phyloP scores from a whole-genome alignment of 2,888 invertebrate species.

The Zelleria hepariella region DNA sequence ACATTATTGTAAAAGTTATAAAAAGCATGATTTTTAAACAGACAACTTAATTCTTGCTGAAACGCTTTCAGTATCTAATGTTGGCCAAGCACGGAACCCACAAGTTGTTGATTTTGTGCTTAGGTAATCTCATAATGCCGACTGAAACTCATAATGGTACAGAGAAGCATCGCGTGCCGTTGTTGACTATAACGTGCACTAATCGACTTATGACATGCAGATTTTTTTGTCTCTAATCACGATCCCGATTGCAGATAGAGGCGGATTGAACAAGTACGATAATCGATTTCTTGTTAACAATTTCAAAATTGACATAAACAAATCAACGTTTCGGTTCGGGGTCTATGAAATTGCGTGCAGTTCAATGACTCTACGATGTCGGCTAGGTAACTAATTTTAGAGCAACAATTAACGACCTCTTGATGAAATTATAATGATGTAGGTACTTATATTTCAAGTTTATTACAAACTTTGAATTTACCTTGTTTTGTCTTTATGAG shows the following conservation, averaged over 20 bases:
- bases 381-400: background rate
- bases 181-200: conserved; percentile 20
- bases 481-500: background rate
- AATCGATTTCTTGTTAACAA: conserved; percentile 51
- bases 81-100: background rate
- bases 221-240: conserved; percentile 42
- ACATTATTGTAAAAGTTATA: no score
- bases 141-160: conserved; percentile 7
- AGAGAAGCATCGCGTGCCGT: conserved; percentile 5
- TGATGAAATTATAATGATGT: background rate
- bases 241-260: conserved; percentile 29
- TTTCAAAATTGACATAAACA: conserved; percentile 12
- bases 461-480: no score
- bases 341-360: background rate
- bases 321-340: background rate
- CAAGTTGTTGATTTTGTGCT: background rate
- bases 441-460: background rate
- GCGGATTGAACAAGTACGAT: conserved; percentile 32
- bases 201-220: conserved; percentile 44
- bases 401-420: no score
- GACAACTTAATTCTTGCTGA: no score
- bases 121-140: background rate
- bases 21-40: no score
- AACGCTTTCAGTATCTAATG: no score
- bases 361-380: background rate